Evolutionary conservation across 2,113 vertebrate genomes (phyloP), one percentile per base, ranked within the genome.

Genomic region (Laterallus jamaicensis): DNA sequence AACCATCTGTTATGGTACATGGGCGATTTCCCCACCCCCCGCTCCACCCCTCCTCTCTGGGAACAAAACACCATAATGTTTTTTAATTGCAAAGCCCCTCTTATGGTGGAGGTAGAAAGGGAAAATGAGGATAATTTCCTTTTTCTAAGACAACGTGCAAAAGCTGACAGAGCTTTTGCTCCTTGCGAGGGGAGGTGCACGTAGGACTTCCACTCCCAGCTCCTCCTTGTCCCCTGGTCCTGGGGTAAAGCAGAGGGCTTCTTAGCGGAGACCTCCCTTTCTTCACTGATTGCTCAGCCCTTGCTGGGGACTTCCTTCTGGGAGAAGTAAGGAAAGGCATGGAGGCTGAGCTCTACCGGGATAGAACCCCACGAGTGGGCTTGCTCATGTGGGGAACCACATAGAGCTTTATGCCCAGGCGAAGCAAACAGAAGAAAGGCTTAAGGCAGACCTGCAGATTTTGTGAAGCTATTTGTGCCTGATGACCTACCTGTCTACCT

Each of bases 1-100:
- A 98, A 96, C 99, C 99, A 99, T 99, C 99, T 99, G 99, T 98
- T 98, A 98, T 97, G 96, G 97, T 95, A 92, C 97, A 96, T 96
- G 81, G 88, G 79, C 29, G 87, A 98, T 79, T 87, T 91, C 81
- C 88, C 88, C 83, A 81, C 92, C 96, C 95, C 73, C 95, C 52
- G 37, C 82, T 81, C 86, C 31, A 92, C 93, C 93, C 76, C 95
- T 89, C 73, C 70, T 81, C 86, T 94, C 66, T 28, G 42, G 90
- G 67, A 78, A 80, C 59, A 96, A 86, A 97, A 88, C n/a, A 1
- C 66, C 56, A 5, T 86, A 44, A 4, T 73, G 47, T 55, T 95
- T 96, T 96, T 95, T 50, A 88, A 95, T 81, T 76, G 71, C 83
- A 86, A 87, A 92, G 13, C 15, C 22, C 66, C 42, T 52, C 40